These are phyloP conservation scores for Megastigmus dorsalis DNA, from an alignment of 2,888 invertebrate species.

Conservation along the genomic window DNA sequence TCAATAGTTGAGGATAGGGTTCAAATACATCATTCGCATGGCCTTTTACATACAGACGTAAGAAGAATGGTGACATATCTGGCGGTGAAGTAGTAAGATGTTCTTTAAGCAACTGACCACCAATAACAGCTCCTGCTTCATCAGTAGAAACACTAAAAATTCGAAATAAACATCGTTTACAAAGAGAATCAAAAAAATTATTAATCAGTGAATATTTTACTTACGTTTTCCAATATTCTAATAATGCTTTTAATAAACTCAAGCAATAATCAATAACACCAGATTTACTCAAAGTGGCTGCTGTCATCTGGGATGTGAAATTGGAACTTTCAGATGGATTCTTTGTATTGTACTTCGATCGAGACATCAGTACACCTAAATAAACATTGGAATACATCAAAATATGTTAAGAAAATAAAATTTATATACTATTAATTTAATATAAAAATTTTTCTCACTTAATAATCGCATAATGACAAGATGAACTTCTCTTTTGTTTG, in stretches of 20 bases:
- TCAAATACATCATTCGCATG: conserved; percentile 95
- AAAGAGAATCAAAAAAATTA: no score
- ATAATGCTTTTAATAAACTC: conserved; percentile 81
- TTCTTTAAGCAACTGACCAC: conserved; percentile 86
- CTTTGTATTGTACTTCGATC: conserved; percentile 79
- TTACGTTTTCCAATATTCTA: conserved; percentile 85
- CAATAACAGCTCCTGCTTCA: conserved; percentile 75
- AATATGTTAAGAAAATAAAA: conserved; percentile 9
- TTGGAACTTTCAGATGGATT: conserved; percentile 74
- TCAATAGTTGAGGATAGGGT: conserved; percentile 93
- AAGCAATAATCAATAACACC: conserved; percentile 85
- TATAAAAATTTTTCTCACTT: conserved; percentile 77
- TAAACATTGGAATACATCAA: conserved; percentile 74
- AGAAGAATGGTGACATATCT: conserved; percentile 97
- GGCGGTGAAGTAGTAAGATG: conserved; percentile 88
- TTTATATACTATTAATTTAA: not conserved
- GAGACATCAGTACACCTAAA: conserved; percentile 84
- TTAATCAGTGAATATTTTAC: conserved; percentile 42
- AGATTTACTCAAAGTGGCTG: conserved; percentile 81
- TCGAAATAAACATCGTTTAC: not conserved
- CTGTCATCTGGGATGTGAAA: conserved; percentile 83
- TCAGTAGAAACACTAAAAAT: conserved; percentile 68
- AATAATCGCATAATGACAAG: conserved; percentile 91
- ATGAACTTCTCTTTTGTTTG: conserved; percentile 88
- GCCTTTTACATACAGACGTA: conserved; percentile 92